Conservation (phyloP, 2,888 invertebrate genomes). For the Megamerina dolium region DNA sequence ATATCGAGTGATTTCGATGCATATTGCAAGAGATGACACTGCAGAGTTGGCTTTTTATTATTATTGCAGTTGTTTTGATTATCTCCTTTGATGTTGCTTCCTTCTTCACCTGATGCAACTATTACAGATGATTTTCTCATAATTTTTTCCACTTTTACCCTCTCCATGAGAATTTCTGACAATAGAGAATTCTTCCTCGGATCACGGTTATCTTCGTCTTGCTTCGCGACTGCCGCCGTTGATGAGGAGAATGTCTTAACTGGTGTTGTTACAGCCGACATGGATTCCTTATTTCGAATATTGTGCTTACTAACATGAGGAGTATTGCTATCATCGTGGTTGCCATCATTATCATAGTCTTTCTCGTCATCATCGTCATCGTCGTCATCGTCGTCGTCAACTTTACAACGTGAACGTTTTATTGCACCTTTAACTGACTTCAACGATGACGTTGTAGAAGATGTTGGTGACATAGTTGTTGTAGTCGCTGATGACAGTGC, state of each 20-base stretch:
- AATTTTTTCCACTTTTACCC: constrained; percentile 1
- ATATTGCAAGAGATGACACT: constrained; percentile 32
- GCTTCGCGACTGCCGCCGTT: constrained; percentile 14
- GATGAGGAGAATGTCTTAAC: constrained; percentile 11
- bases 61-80: constrained; percentile 22
- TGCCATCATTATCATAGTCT: constrained; percentile 13
- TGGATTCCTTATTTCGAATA: not conserved
- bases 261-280: constrained; percentile 19
- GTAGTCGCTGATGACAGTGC: constrained; percentile 19
- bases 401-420: constrained; percentile 46
- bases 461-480: constrained; percentile 28
- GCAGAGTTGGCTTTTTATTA: constrained; percentile 20
- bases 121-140: too few species aligned
- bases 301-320: constrained; percentile 6
- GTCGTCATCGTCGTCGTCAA: constrained; percentile 37
- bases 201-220: constrained; percentile 15
- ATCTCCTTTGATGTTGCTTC: not conserved
- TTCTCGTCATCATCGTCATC: constrained; percentile 19
- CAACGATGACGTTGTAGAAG: constrained; percentile 39
- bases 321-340: constrained; percentile 15
- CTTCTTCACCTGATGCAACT: not conserved
- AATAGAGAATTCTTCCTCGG: constrained; percentile 32
- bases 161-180: constrained; percentile 29
- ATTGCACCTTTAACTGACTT: constrained; percentile 44
- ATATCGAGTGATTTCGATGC: constrained; percentile 42